Evolutionary conservation across 2,888 invertebrate species (phyloP), one percentile per base, ranked within the genome.

Genomic region (Agonopterix heracliana): DNA sequence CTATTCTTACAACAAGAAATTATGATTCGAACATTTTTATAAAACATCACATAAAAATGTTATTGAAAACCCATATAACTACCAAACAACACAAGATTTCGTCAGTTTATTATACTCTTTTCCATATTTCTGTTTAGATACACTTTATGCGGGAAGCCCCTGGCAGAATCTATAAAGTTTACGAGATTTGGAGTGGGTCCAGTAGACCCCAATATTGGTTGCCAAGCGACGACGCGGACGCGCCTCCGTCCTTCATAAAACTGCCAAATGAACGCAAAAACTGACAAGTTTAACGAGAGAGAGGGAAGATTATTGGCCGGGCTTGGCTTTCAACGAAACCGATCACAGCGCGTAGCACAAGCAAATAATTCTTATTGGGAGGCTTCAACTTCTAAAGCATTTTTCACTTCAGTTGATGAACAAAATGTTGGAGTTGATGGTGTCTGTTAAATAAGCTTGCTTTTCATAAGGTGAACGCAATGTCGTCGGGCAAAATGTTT

Each of bases 131-230:
- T 48, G 51, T 51, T 48, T 48, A 51, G 50, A 50, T 46, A 46
- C 44, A 48, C 34, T 53, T 53, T 50, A 53, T 53, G 50, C 17
- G 34, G 42, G 46, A 10, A 26, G 40, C 34, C 49, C 45, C 51
- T 50, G 46, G 47, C 51, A 43, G 54, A 55, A 56, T 49, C 52
- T 55, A 60, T 63, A 59, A 63, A 66, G 53, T 71, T 69, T 69
- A 69, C 56, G 63, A 61, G 48, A 51, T 45, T 71, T 71, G 71
- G 71, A 73, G 63, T 53, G 52, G 50, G 53, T 68, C 70, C 71
- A 69, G 62, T 51, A 54, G 55, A 52, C 52, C 51, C 46, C 9
- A 49, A 49, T 54, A 57, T 59, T 53, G 53, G 55, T 51, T 59
- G 63, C 63, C 60, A 63, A 61, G 52, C 54, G 47, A 48, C 48